These are phyloP conservation scores for Gobius niger DNA, from an alignment of 2,113 vertebrate species.

Conservation along the genomic window DNA sequence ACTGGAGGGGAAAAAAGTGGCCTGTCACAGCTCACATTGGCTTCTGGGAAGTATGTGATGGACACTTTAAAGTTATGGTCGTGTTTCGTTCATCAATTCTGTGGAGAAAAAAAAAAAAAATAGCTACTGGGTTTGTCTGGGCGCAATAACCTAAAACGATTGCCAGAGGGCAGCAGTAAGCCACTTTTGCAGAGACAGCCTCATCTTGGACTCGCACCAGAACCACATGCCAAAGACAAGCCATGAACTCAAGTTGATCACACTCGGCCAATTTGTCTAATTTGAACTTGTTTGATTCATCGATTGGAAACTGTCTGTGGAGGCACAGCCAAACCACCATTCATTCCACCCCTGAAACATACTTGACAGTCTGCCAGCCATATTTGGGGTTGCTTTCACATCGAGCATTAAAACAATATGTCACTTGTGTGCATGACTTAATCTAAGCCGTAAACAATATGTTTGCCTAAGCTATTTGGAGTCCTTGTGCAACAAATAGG, in stretches of 20 bases:
- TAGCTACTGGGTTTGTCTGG: slow-evolving; percentile 40
- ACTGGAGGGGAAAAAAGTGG: slow-evolving; percentile 46
- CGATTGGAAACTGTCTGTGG: slow-evolving; percentile 44
- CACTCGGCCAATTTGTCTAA: slow-evolving; percentile 67
- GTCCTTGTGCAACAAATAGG: slow-evolving; percentile 37
- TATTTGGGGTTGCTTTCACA: slow-evolving; percentile 60
- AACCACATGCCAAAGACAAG: slow-evolving; percentile 47
- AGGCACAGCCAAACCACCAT: slow-evolving; percentile 62
- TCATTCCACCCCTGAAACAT: slow-evolving; percentile 60
- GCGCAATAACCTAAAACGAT: slow-evolving; percentile 54
- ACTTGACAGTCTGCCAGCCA: slow-evolving; percentile 71
- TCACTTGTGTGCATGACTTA: slow-evolving; percentile 61
- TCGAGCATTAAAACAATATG: slow-evolving; percentile 59
- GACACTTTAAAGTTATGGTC: slow-evolving; percentile 39
- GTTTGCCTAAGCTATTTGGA: slow-evolving; percentile 24
- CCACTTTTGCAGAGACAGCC: slow-evolving; percentile 30
- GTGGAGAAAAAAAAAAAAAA: slow-evolving; percentile 23
- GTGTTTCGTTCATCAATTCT: slow-evolving; percentile 41
- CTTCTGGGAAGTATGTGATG: slow-evolving; percentile 61
- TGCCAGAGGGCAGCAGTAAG: slow-evolving; percentile 76
- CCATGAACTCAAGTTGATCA: slow-evolving; percentile 58
- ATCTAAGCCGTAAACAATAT: slow-evolving; percentile 55
- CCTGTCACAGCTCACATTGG: slow-evolving; percentile 48
- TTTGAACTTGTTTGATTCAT: slow-evolving; percentile 58
- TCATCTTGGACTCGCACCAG: slow-evolving; percentile 35